Evolutionary conservation across 2,888 invertebrate genomes (phyloP).

Genomic region (Thyatira batis): DNA sequence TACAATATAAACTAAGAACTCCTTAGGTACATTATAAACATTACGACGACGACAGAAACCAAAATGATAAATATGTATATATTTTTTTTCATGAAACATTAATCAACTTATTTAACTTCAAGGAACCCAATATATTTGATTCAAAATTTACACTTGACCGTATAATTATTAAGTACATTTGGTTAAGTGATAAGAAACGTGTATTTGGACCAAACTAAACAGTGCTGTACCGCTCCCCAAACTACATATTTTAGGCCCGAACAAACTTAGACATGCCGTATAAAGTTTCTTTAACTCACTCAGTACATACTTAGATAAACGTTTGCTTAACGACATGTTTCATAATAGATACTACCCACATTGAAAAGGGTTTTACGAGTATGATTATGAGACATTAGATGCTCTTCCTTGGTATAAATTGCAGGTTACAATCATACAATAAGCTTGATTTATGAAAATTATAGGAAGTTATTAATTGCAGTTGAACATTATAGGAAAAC

Average conservation of each 20-base stretch:
- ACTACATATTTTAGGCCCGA: conserved; percentile 24
- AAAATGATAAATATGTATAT: too few relatives aligned
- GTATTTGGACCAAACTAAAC: conserved; percentile 42
- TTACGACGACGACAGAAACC: too few relatives aligned
- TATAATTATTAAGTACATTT: conserved; percentile 20
- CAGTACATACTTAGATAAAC: neutral
- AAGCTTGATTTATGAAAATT: too few relatives aligned
- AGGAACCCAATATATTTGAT: neutral
- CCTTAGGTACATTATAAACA: too few relatives aligned
- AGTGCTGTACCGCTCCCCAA: conserved; percentile 38
- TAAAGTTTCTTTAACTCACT: neutral
- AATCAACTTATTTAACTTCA: neutral
- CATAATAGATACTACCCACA: neutral
- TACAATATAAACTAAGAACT: too few relatives aligned
- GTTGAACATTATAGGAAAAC: too few relatives aligned
- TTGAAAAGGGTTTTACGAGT: too few relatives aligned
- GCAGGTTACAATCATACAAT: too few relatives aligned
- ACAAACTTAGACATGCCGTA: conserved; percentile 14
- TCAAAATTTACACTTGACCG: conserved; percentile 11
- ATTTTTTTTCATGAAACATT: too few relatives aligned
- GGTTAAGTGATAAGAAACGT: conserved; percentile 30
- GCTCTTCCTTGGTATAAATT: too few relatives aligned
- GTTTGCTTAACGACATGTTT: neutral
- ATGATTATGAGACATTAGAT: too few relatives aligned
- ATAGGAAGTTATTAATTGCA: too few relatives aligned